Evolutionary conservation across 2,797 vertebrate genomes (phyloP).

Genomic region (Austrolebias charrua): DNA sequence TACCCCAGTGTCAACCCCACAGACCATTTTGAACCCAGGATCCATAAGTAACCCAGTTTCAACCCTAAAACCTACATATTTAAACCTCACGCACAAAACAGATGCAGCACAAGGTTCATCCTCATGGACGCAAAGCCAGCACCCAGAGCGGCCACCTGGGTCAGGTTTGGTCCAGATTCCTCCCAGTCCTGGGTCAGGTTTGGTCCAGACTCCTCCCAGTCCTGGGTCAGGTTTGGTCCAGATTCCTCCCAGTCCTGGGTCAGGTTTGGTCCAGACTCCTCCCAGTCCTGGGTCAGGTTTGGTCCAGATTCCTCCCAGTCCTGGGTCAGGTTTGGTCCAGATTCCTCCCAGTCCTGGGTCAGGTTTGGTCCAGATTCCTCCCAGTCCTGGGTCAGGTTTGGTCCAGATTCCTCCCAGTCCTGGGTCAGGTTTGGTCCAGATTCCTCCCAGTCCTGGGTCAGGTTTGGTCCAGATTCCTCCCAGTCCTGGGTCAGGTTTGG

Average conservation of each 20-base stretch:
- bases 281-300: neutral
- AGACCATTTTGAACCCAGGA: neutral
- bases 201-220: neutral
- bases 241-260: neutral
- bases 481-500: neutral
- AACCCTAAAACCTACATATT: constrained; percentile 1
- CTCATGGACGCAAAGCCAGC: neutral
- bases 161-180: neutral
- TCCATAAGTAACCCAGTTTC: neutral
- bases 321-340: neutral
- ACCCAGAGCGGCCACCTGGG: constrained; percentile 28
- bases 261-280: neutral
- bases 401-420: neutral
- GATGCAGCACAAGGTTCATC: constrained; percentile 10
- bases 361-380: neutral
- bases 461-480: too few relatives aligned
- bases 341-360: neutral
- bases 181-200: neutral
- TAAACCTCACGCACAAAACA: neutral
- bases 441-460: too few relatives aligned
- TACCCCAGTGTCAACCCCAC: constrained; percentile 10
- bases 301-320: neutral
- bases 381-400: neutral
- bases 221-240: neutral
- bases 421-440: neutral